These are phyloP conservation scores for Scomber colias DNA, from an alignment of 2,113 vertebrate species.

Conservation along the genomic window DNA sequence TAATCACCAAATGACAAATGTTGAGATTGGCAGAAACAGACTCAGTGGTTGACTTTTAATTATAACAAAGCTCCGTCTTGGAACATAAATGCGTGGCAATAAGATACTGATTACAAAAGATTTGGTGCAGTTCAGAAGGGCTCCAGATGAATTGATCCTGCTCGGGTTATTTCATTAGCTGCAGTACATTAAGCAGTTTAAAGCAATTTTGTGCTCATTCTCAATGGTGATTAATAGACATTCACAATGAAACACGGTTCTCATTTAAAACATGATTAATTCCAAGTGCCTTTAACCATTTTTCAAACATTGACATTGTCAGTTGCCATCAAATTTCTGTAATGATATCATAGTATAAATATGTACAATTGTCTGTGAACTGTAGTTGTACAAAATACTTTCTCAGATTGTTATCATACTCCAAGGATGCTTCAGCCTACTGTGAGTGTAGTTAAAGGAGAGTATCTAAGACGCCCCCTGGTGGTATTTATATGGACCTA, in stretches of 20 bases:
- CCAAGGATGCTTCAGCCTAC: background rate
- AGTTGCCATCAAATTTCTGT: background rate
- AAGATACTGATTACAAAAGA: constrained; percentile 28
- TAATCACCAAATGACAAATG: constrained; percentile 26
- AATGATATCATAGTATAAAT: background rate
- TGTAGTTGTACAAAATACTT: background rate
- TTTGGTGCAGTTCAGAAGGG: constrained; percentile 25
- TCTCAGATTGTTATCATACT: background rate
- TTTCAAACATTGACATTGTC: background rate
- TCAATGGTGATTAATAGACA: constrained; percentile 48
- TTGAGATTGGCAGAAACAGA: background rate
- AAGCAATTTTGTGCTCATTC: constrained; percentile 32
- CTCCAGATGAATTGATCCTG: constrained; percentile 36
- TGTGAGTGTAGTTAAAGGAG: background rate
- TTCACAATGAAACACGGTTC: constrained; percentile 27
- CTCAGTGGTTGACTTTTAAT: constrained; percentile 55
- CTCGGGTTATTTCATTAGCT: constrained; percentile 60
- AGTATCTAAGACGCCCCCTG: constrained; percentile 60
- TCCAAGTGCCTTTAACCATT: constrained; percentile 2
- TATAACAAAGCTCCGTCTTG: constrained; percentile 27
- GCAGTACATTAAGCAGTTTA: constrained; percentile 47
- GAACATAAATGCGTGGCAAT: constrained; percentile 16
- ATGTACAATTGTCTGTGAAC: background rate
- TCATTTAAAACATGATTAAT: constrained; percentile 45
- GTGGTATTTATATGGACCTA: constrained; percentile 44